phyloP scores from a whole-genome alignment of 1,140 invertebrate species.

The Varroa destructor region DNA sequence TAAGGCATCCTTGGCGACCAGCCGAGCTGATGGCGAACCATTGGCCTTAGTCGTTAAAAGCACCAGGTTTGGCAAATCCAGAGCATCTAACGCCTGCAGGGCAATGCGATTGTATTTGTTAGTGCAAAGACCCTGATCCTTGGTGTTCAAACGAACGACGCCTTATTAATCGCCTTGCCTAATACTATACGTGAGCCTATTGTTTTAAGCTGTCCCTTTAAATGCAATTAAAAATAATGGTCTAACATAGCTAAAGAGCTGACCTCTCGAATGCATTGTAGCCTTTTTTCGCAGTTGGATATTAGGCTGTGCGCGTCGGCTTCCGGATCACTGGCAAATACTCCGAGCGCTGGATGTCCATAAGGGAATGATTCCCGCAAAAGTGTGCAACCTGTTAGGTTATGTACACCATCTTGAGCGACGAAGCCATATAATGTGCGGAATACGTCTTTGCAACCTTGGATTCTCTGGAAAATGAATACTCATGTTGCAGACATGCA shows the following conservation, averaged over 20 bases:
- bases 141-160: too few relatives aligned
- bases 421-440: constrained; percentile 10
- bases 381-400: neutral
- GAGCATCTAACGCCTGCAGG: constrained; percentile 18
- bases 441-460: constrained; percentile 3
- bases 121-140: neutral
- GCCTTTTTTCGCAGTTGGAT: neutral
- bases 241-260: neutral
- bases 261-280: constrained; percentile 4
- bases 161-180: too few relatives aligned
- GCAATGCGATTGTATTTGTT: neutral
- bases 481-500: too few relatives aligned
- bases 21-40: neutral
- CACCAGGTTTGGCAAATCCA: constrained; percentile 2
- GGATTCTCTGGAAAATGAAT: too few relatives aligned
- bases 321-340: neutral
- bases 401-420: neutral
- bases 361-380: neutral
- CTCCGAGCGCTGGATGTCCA: constrained; percentile 8
- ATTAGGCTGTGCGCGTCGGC: neutral
- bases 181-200: too few relatives aligned
- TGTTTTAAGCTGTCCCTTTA: too few relatives aligned
- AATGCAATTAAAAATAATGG: too few relatives aligned
- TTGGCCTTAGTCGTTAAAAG: neutral
- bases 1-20: neutral